Evolutionary conservation across 2,888 invertebrate genomes (phyloP), one percentile per base, ranked within the genome.

Genomic region (Brachynemurus nebulosus): DNA sequence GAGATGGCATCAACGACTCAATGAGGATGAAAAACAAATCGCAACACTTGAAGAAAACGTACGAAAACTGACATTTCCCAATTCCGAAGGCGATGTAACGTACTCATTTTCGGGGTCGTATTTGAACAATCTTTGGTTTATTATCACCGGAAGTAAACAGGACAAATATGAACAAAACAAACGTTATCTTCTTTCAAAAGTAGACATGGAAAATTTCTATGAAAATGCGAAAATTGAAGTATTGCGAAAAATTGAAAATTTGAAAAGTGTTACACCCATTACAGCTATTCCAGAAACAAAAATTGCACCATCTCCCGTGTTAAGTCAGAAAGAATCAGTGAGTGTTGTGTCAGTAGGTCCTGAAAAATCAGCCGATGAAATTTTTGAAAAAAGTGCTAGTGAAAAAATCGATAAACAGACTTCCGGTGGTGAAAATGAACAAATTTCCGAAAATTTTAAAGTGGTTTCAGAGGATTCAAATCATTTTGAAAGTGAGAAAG

Each of bases 1-100:
- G 51, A 59, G 67, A 62, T 71, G 71, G 70, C 69, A 71, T 58
- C 66, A 66, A 50, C 65, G 67, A 44, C 59, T 72, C 20, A 61
- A 70, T 51, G 65, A 67, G 49, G 71, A 72, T 59, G 72, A 72
- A 57, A 62, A 61, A 44, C 66, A 68, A 51, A 66, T 72, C 25
- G 54, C 61, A 40, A 64, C 67, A 53, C 56, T 72, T 53, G 71
- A 72, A 57, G 57, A 57, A 48, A 45, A 41, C 23, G 46, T 42
- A 17, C 44, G 47, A 47, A 33, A 42, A 45, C 30, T 40, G 41
- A 30, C 34, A 11, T 17, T 45, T 11, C 17, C 17, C 16, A 37
- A 37, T 36, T 11, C 11, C 16, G 19, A n/a, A 35, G 17, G 44
- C 33, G 37, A 27, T 1, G 11, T 20, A 30, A n/a, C 49, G 42